Evolutionary conservation across 2,888 invertebrate species (phyloP), one percentile per base, ranked within the genome.

Genomic region (Carcina quercana): DNA sequence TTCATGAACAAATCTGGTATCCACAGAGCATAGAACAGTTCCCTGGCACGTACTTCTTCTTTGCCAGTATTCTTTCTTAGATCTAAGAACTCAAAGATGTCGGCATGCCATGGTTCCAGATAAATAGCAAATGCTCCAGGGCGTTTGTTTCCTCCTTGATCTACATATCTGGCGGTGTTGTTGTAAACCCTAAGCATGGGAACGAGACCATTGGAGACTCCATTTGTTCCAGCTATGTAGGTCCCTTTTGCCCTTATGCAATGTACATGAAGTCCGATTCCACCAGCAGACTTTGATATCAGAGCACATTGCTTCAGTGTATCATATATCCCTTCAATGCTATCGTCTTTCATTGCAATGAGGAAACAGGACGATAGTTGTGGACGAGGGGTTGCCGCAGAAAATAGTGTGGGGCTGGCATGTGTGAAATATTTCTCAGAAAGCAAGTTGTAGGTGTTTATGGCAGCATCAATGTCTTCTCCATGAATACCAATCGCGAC

Each of bases 1-100:
- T 92, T 89, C 99, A 99, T 99, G 68, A 99, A 99, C 35, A 99
- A 86, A 83, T 99, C 98, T 0, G 98, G 97, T 47, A 99, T 95
- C 98, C 99, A 99, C 15, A 99, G 69, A 0, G 95, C 98, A 69
- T 95, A 98, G 72, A 98, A 99, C 20, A 99, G 80, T 73, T 99
- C 98, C 32, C 98, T 87, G 0, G 98, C 98, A 25, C 98, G 86
- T 20, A 91, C 86, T 71, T 98, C 98, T 66, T 98, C 98, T 61
- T 95, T 95, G 0, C 98, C 93, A 1, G 95, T 97, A 65, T 98
- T 99, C 67, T 97, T 98, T 61, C 93, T 95, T 29, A 98, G 82
- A 63, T 98, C 94, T 30, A 99, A 79, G 75, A 98, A 99, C 38
- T 96, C 96, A 65, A 97, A 95, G 37, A 99, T 86, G 69, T 99